Evolutionary conservation across 2,113 vertebrate genomes (phyloP).

Genomic region (Sturnira hondurensis): DNA sequence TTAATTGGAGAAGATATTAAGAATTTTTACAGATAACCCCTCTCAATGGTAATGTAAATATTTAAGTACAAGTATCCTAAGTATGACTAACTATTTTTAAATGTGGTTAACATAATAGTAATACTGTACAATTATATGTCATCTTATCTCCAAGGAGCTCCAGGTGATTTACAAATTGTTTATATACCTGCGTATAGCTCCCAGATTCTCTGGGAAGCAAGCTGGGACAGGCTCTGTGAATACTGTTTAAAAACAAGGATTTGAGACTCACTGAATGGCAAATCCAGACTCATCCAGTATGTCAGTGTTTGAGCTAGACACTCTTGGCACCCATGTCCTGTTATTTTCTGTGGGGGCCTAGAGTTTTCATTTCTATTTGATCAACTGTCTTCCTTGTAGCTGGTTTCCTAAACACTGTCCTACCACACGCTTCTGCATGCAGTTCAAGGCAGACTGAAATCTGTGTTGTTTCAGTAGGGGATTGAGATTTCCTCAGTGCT

Average conservation of each 20-base stretch:
- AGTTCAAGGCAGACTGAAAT: background rate
- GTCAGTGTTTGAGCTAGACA: background rate
- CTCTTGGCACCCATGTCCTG: conserved; percentile 2
- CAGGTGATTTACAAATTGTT: conserved; percentile 55
- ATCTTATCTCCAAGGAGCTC: conserved; percentile 13
- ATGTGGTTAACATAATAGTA: conserved; percentile 10
- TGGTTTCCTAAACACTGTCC: background rate
- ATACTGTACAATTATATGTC: conserved; percentile 17
- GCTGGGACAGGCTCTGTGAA: conserved; percentile 43
- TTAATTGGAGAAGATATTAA: background rate
- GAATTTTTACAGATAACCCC: background rate
- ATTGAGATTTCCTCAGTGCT: background rate
- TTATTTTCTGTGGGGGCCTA: background rate
- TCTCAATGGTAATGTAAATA: conserved; percentile 33
- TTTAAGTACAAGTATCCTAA: conserved; percentile 14
- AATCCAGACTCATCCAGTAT: conserved; percentile 61
- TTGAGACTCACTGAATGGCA: conserved; percentile 57
- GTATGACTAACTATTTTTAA: conserved; percentile 33
- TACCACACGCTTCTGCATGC: background rate
- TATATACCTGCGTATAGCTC: conserved; percentile 45
- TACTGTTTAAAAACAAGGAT: conserved; percentile 51
- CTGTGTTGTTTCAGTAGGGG: background rate
- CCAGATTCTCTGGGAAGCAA: conserved; percentile 48
- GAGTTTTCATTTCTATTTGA: background rate
- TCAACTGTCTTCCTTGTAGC: background rate